Conservation (phyloP, 2,888 invertebrate genomes). For the Amiota minor region DNA sequence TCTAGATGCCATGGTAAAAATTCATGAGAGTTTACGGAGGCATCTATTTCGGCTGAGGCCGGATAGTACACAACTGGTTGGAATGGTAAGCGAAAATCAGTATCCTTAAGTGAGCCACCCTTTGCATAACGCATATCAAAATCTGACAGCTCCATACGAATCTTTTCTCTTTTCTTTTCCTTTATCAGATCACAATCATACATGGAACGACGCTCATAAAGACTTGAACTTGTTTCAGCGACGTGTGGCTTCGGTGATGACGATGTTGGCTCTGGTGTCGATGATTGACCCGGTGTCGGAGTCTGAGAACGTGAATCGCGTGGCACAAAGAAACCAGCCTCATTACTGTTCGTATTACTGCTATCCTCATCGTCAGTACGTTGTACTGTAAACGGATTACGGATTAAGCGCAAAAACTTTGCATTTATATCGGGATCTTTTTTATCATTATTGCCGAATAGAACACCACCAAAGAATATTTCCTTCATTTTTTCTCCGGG, state of each 20-base stretch:
- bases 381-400: constrained; percentile 58
- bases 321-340: constrained; percentile 40
- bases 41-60: constrained; percentile 90
- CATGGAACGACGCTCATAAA: constrained; percentile 66
- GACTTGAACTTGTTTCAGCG: background rate
- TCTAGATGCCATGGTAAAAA: constrained; percentile 80
- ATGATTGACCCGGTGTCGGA: constrained; percentile 56
- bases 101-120: constrained; percentile 74
- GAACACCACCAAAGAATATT: constrained; percentile 36
- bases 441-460: constrained; percentile 41
- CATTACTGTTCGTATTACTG: constrained; percentile 36
- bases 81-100: constrained; percentile 86
- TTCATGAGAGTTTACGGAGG: constrained; percentile 84
- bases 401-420: constrained; percentile 51
- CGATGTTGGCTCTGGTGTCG: constrained; percentile 56
- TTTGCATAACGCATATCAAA: constrained; percentile 61
- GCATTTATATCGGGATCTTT: constrained; percentile 42
- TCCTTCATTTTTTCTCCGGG: background rate
- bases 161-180: constrained; percentile 49
- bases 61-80: constrained; percentile 86
- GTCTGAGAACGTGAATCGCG: constrained; percentile 61
- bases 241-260: constrained; percentile 40
- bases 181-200: constrained; percentile 62
- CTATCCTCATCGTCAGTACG: constrained; percentile 36
- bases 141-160: constrained; percentile 54